Conservation (phyloP, 2,113 vertebrate genomes). For the Cottus gobio region DNA sequence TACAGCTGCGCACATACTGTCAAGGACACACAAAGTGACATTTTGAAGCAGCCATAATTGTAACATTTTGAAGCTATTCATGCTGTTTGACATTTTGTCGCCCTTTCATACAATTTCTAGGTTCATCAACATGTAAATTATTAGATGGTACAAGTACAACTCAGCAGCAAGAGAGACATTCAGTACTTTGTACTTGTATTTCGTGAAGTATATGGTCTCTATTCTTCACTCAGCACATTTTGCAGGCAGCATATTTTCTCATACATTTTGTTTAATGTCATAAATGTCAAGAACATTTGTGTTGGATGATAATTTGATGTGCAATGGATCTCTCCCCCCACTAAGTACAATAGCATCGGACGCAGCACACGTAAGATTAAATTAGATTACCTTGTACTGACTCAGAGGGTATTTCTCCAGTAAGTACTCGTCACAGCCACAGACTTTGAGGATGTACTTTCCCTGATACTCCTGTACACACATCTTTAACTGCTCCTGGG, state of each 20-base stretch:
- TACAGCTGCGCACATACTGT: conserved; percentile 98
- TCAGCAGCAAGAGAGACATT: conserved; percentile 12
- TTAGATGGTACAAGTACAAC: conserved; percentile 16
- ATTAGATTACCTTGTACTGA: conserved; percentile 94
- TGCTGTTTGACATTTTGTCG: conserved; percentile 36
- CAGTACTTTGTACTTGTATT: conserved; percentile 10
- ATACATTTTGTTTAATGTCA: conserved; percentile 35
- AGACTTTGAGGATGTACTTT: conserved; percentile 99
- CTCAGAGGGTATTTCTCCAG: conserved; percentile 98
- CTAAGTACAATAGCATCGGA: conserved; percentile 37
- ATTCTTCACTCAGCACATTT: conserved; percentile 24
- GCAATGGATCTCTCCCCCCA: conserved; percentile 25
- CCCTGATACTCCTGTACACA: conserved; percentile 99
- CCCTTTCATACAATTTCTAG: conserved; percentile 13
- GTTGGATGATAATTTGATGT: conserved; percentile 49
- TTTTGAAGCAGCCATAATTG: conserved; percentile 15
- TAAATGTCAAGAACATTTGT: conserved; percentile 35
- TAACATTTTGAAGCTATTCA: conserved; percentile 26
- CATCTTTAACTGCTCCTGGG: conserved; percentile 96
- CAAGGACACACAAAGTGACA: conserved; percentile 45
- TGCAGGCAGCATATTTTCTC: conserved; percentile 19
- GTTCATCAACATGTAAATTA: conserved; percentile 1
- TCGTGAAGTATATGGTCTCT: not conserved
- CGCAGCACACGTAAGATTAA: conserved; percentile 37
- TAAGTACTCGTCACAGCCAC: conserved; percentile 98